Conservation (phyloP, 2,888 invertebrate genomes). For the Lamellibrachia satsuma region DNA sequence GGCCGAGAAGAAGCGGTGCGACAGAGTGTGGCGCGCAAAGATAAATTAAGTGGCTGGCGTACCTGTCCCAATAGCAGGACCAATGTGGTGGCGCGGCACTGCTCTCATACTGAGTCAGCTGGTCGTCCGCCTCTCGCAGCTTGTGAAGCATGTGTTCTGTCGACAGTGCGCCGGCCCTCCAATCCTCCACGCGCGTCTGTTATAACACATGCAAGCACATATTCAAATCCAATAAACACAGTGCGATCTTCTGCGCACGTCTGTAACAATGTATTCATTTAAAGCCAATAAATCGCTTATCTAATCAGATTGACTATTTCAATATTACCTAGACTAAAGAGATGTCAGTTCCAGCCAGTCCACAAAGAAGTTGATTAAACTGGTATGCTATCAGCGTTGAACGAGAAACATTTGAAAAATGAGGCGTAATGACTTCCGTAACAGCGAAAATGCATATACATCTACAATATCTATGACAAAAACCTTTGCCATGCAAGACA, state of each 20-base stretch:
- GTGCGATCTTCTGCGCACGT: background rate
- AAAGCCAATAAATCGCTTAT: too few relatives aligned
- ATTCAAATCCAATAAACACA: background rate
- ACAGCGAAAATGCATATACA: too few relatives aligned
- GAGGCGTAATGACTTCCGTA: too few relatives aligned
- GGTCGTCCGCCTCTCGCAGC: conserved; percentile 72
- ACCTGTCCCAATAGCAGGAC: conserved; percentile 81
- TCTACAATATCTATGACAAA: background rate
- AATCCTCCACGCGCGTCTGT: conserved; percentile 74
- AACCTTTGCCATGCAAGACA: background rate
- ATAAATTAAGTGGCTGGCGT: conserved; percentile 49
- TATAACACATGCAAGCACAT: conserved; percentile 44
- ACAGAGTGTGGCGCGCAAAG: conserved; percentile 22
- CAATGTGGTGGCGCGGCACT: conserved; percentile 76
- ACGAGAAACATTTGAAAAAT: too few relatives aligned
- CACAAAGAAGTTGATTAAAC: too few relatives aligned
- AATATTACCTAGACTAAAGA: too few relatives aligned
- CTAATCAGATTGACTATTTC: too few relatives aligned
- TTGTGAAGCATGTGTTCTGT: conserved; percentile 72
- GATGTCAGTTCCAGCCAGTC: too few relatives aligned
- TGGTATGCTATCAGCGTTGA: too few relatives aligned
- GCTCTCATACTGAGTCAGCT: conserved; percentile 74
- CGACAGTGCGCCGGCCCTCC: conserved; percentile 72
- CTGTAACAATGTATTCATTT: background rate
- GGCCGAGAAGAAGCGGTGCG: conserved; percentile 22